Evolutionary conservation across 1,140 invertebrate genomes (phyloP), one percentile per base, ranked within the genome.

Genomic region (Paracyclopina nana): DNA sequence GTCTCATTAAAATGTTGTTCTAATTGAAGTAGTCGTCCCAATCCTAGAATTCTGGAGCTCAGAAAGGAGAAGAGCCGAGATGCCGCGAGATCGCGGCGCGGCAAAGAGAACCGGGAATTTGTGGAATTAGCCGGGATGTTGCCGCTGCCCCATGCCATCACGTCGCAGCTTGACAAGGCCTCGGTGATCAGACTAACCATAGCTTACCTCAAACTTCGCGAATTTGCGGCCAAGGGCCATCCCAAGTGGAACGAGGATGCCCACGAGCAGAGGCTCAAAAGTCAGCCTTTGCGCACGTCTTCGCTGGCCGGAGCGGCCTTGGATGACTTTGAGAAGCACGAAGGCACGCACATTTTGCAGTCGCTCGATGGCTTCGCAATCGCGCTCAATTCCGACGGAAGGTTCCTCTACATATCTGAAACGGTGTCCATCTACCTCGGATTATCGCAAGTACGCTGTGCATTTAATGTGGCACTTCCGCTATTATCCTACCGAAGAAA

Each of bases 31-130:
- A 11, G n/a, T 31, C 30, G 9, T 9, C 30, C 9, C 14, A 31
- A 31, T 9, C 14, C 14, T 31, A 95, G 91, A 67, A 92, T 95
- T 60, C 72, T 95, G 60, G 90, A 96, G 68, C 69, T 95, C 53
- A 72, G 91, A 54, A 96, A 96, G 68, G 91, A 96, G 65, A 96
- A 96, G 65, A 91, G 85, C 40, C 72, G 90, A 59, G 90, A 96
- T 65, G 91, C 91, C 28, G 92, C 92, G 1, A 72, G 91, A 43
- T 90, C 84, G 6, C 68, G 92, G 28, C 74, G 91, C 29, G 90
- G 90, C 22, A 96, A 96, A 61, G 92, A 96, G 68, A 97, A 97
- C 70, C 92, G 83, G 63, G 91, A 96, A 68, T 97, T 96, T 69
- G 94, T 94, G 69, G 90, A 95, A 69, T 69, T 97, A 64, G 90